Evolutionary conservation across 2,113 vertebrate species (phyloP).

Genomic region (Puffinus mauretanicus): DNA sequence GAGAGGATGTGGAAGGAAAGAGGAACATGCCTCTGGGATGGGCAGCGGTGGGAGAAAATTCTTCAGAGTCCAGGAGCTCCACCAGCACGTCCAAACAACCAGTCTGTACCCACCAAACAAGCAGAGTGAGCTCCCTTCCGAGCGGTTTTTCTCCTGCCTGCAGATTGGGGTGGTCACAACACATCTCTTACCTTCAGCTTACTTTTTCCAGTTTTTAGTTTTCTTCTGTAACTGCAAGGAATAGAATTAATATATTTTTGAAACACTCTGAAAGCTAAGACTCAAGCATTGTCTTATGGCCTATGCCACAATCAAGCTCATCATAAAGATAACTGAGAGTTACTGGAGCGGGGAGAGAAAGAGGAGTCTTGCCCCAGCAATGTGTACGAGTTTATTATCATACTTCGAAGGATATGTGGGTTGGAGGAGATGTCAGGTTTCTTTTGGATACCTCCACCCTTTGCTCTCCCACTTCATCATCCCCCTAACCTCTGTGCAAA

Average conservation of each 20-base stretch:
- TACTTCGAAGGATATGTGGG: neutral
- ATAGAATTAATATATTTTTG: neutral
- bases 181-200: neutral
- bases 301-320: neutral
- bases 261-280: neutral
- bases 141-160: neutral
- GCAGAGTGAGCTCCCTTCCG: neutral
- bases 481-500: neutral
- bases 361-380: neutral
- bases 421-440: neutral
- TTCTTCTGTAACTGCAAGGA: neutral
- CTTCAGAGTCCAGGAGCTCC: neutral
- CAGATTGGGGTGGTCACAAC: neutral
- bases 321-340: neutral
- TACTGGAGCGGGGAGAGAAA: neutral
- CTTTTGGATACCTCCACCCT: neutral
- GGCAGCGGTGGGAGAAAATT: neutral
- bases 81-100: fast-evolving
- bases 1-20: neutral
- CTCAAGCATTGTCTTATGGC: neutral
- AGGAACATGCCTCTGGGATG: fast-evolving
- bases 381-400: neutral
- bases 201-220: neutral
- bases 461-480: neutral
- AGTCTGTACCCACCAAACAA: neutral